A percentile compares a stretch with the other conserved stretches of the same genome.
Evolutionary conservation across 1,140 invertebrate genomes (phyloP).

Genomic region (Streblospio benedicti): DNA sequence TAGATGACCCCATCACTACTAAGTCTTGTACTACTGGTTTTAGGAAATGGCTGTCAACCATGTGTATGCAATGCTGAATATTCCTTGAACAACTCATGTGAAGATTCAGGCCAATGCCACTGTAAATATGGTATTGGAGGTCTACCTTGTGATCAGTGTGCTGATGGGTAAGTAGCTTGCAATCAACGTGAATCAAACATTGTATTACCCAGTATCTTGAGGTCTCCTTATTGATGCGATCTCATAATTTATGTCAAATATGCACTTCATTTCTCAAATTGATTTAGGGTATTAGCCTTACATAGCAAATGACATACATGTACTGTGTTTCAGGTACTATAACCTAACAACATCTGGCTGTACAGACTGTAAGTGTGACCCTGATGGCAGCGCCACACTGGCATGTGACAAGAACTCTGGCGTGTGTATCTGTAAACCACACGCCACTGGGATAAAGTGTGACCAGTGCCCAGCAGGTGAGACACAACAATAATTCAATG

Average conservation of each 20-base stretch:
- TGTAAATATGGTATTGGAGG: constrained; percentile 76
- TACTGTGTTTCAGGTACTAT: constrained; percentile 9
- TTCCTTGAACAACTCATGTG: constrained; percentile 59
- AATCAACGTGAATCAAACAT: neutral
- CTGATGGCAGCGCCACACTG: constrained; percentile 1
- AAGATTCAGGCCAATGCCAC: constrained; percentile 63
- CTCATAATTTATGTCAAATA: neutral
- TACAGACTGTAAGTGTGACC: constrained; percentile 14
- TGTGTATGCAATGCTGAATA: constrained; percentile 71
- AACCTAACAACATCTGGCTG: constrained; percentile 14
- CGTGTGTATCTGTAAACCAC: constrained; percentile 59
- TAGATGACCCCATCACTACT: neutral
- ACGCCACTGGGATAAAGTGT: constrained; percentile 87
- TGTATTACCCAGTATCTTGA: too few species aligned
- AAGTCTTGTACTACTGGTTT: neutral
- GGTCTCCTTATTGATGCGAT: neutral
- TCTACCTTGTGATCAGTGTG: constrained; percentile 63
- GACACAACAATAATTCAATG: neutral
- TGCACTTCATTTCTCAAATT: neutral
- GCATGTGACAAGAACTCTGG: constrained; percentile 13
- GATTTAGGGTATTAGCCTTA: neutral
- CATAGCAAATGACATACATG: neutral
- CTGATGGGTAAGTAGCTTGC: constrained; percentile 11
- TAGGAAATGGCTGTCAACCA: constrained; percentile 67
- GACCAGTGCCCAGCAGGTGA: constrained; percentile 73